Percentiles rank a stretch among this genome's conserved stretches.
These are phyloP conservation scores for Orchesellides sinensis DNA, from an alignment of 2,888 invertebrate species.

Conservation along the genomic window DNA sequence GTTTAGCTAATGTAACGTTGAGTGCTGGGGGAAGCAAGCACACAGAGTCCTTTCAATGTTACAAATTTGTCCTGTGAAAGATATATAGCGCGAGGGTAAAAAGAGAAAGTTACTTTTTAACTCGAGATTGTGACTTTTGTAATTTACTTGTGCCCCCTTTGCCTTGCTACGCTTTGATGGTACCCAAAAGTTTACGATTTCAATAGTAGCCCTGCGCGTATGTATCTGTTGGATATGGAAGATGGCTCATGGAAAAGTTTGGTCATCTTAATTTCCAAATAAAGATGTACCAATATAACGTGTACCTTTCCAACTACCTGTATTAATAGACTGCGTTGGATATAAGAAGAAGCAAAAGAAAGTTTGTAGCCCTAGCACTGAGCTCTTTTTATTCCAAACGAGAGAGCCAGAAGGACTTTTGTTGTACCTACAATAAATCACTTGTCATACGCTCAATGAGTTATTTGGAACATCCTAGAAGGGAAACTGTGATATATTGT, in stretches of 20 bases:
- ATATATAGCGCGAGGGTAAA: slow-evolving; percentile 64
- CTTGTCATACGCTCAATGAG: slow-evolving; percentile 37
- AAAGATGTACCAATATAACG: background rate
- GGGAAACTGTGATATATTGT: background rate
- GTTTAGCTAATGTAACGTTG: slow-evolving; percentile 20
- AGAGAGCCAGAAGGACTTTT: slow-evolving; percentile 25
- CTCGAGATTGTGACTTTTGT: slow-evolving; percentile 64
- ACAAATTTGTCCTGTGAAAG: slow-evolving; percentile 61
- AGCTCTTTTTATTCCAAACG: slow-evolving; percentile 14
- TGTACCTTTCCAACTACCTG: slow-evolving; percentile 12
- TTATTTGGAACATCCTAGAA: background rate
- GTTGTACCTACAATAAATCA: slow-evolving; percentile 47
- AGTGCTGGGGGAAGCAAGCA: slow-evolving; percentile 27
- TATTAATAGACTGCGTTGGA: too few relatives aligned
- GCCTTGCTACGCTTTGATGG: slow-evolving; percentile 59
- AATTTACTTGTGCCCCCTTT: slow-evolving; percentile 62
- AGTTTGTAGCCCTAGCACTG: slow-evolving; percentile 28
- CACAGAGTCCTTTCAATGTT: slow-evolving; percentile 29
- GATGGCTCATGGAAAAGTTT: slow-evolving; percentile 48
- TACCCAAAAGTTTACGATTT: slow-evolving; percentile 59
- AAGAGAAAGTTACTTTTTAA: slow-evolving; percentile 63
- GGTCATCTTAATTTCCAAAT: slow-evolving; percentile 61
- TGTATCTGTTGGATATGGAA: background rate
- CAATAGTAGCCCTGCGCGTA: slow-evolving; percentile 18
- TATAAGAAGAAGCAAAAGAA: slow-evolving; percentile 27